Base-by-base conservation (phyloP, 2,113 vertebrate species). In the Mixornis gularis region DNA sequence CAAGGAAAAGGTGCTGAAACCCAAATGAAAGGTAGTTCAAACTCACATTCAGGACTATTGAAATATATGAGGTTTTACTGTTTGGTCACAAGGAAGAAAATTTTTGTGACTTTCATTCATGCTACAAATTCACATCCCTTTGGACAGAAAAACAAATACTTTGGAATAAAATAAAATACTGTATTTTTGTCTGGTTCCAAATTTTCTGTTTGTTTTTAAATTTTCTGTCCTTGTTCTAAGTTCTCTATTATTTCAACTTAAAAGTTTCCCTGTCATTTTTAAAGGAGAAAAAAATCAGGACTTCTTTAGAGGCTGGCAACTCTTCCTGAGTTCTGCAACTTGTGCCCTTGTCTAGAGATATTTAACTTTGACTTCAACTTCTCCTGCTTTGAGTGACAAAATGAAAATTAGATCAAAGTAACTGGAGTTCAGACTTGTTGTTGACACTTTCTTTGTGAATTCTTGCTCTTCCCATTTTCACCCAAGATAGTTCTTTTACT, bases 351-450 rank as follows among this genome's bases (percentile, higher is more conserved):
- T 80, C 51, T 72, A 79, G n/a, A 44, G 27, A 91, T 64, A 91
- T 12, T 58, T 72, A 85, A 76, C 76, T 92, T 78, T 65, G 55
- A 70, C 55, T 83, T 34, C 34, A 90, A 22, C 59, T 90, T 85
- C 17, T 72, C 49, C 76, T 36, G 29, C 55, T 86, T 36, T 86
- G 71, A 83, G 68, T 88, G 68, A 88, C 76, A 92, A 91, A 93
- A 87, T 21, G 32, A 85, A 93, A 87, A 90, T 77, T 83, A 79
- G 51, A 94, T 80, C 64, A 92, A 83, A 80, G 68, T 26, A 88
- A 13, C 34, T 65, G 29, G 44, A 82, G 36, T 60, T 82, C 58
- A 79, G 46, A 27, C 60, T 38, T 85, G 51, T 27, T 91, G 52
- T 73, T 87, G 78, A 81, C n/a, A 52, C 9, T 36, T 74, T 16